Percentiles rank a stretch among this genome's conserved stretches.
phyloP scores from a whole-genome alignment of 2,888 invertebrate species.

The Nomada ferruginata region DNA sequence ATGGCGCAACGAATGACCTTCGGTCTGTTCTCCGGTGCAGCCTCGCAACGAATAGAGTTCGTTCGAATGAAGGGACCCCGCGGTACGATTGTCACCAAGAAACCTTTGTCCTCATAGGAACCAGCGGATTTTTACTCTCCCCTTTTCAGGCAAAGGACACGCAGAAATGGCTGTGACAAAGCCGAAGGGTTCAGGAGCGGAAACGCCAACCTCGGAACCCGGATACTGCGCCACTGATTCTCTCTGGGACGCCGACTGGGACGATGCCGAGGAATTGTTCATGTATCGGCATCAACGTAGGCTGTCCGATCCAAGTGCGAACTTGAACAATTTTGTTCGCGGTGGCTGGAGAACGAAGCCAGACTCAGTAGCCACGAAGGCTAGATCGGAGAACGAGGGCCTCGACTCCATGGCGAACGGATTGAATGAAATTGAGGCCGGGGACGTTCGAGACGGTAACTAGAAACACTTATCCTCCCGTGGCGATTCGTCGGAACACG shows the following conservation, averaged over 20 bases:
- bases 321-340: constrained; percentile 93
- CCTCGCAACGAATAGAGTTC: constrained; percentile 96
- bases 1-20: constrained; percentile 98
- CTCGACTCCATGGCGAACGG: constrained; percentile 94
- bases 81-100: constrained; percentile 84
- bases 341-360: constrained; percentile 92
- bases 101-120: not conserved
- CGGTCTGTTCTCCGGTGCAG: constrained; percentile 91
- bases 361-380: constrained; percentile 86
- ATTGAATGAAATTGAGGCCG: constrained; percentile 96
- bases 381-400: constrained; percentile 96
- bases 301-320: constrained; percentile 97
- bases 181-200: constrained; percentile 95
- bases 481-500: not conserved
- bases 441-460: constrained; percentile 95
- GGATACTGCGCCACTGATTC: constrained; percentile 92
- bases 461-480: constrained; percentile 22
- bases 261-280: constrained; percentile 94
- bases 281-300: constrained; percentile 92
- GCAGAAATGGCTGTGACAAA: constrained; percentile 99
- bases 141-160: constrained; percentile 89
- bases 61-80: constrained; percentile 99
- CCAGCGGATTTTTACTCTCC: not conserved
- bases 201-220: constrained; percentile 97
- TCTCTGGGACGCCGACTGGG: constrained; percentile 95